Percentiles rank a stretch among this genome's conserved stretches.
These are phyloP conservation scores for Atractosteus spatula DNA, from an alignment of 2,113 vertebrate species.

Conservation along the genomic window DNA sequence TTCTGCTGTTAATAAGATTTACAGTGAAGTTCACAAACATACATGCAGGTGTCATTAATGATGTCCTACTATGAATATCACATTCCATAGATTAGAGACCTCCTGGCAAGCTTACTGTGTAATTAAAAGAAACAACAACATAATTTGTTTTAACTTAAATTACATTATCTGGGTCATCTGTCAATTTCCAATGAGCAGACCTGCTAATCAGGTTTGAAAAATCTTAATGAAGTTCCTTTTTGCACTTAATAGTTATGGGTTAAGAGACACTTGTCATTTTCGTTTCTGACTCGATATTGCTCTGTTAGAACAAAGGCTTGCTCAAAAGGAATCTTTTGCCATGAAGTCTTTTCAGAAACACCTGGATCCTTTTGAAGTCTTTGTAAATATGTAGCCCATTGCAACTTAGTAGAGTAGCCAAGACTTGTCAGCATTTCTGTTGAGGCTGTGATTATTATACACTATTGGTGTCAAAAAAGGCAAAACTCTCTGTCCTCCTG, in stretches of 20 bases:
- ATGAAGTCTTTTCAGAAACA: not conserved
- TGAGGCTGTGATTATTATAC: no score
- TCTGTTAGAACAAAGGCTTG: constrained; percentile 6
- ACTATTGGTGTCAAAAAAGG: no score
- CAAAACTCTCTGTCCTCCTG: no score
- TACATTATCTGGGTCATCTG: constrained; percentile 34
- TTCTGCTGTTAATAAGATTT: no score
- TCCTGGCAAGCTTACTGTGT: constrained; percentile 25
- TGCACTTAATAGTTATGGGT: not conserved
- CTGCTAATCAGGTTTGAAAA: constrained; percentile 5
- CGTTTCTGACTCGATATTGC: not conserved
- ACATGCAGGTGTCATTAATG: not conserved
- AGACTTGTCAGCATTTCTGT: no score
- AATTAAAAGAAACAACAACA: constrained; percentile 45
- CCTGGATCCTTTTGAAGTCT: constrained; percentile 5
- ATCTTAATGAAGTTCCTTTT: constrained; percentile 1
- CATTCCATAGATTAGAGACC: constrained; percentile 21
- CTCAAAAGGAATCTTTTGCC: not conserved
- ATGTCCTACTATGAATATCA: not conserved
- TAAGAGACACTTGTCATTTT: not conserved
- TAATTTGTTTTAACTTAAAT: constrained; percentile 46
- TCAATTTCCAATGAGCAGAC: constrained; percentile 25
- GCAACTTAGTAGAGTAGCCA: no score
- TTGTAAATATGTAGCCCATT: not conserved
- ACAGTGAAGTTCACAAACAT: no score